A percentile compares a stretch with the other conserved stretches of the same genome.
Evolutionary conservation across 2,888 invertebrate species (phyloP).

Genomic region (Hartigia nigra): DNA sequence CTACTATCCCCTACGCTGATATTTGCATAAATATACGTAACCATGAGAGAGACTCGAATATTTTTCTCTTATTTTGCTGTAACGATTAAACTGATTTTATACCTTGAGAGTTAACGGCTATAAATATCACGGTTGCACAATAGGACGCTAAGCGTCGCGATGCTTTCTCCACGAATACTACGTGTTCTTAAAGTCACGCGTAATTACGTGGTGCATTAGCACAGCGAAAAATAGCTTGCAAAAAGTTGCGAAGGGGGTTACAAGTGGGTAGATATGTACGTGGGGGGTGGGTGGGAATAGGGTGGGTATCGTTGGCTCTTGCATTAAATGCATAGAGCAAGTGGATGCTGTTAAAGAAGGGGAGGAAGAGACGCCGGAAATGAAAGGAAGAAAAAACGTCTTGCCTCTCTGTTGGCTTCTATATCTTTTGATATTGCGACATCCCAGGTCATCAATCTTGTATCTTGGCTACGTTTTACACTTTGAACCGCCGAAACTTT

Average conservation of each 20-base stretch:
- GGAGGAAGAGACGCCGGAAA: neutral
- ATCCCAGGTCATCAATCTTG: neutral
- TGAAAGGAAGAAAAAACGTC: neutral
- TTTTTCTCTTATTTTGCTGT: neutral
- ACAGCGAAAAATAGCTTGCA: neutral
- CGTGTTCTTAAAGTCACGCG: neutral
- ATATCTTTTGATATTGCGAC: neutral
- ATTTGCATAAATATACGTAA: constrained; percentile 22
- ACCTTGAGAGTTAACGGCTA: neutral
- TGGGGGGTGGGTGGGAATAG: neutral
- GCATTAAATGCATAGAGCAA: neutral
- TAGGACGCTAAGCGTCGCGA: neutral
- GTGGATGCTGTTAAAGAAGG: neutral
- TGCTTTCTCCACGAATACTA: neutral
- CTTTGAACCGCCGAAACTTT: neutral
- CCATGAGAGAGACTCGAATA: neutral
- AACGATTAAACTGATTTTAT: neutral
- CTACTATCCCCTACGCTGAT: too few species aligned
- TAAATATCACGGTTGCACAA: neutral
- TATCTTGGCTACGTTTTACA: neutral
- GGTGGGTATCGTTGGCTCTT: neutral
- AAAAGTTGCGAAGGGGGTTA: neutral
- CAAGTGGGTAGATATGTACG: neutral
- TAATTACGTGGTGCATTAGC: neutral
- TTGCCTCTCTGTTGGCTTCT: neutral